These are phyloP conservation scores for Poicephalus meyeri DNA, from an alignment of 2,113 vertebrate genomes.

Conservation along the genomic window DNA sequence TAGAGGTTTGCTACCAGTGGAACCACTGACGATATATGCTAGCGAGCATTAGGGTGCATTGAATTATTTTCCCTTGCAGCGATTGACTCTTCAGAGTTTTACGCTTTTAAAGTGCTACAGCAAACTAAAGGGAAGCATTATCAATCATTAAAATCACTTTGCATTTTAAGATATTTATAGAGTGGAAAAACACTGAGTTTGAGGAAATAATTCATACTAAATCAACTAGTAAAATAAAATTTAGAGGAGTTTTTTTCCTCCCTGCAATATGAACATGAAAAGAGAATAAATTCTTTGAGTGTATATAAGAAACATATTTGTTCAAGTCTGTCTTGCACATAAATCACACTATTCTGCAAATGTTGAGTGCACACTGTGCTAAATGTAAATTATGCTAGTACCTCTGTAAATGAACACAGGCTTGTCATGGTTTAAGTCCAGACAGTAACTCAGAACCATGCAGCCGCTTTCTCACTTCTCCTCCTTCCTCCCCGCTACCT, in stretches of 20 bases:
- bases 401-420: background rate
- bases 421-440: background rate
- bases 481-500: background rate
- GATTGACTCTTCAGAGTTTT: background rate
- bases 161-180: background rate
- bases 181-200: background rate
- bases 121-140: background rate
- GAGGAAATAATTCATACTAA: background rate
- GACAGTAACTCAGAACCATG: background rate
- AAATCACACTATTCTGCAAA: background rate
- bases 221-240: background rate
- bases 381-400: background rate
- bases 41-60: background rate
- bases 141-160: constrained; percentile 1
- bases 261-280: background rate
- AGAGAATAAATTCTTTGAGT: background rate
- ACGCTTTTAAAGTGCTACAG: background rate
- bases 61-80: background rate
- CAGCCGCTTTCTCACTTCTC: background rate
- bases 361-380: rapidly evolving
- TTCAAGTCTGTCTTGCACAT: background rate
- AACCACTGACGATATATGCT: background rate
- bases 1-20: background rate
- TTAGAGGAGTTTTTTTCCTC: rapidly evolving
- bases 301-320: background rate